Base-by-base conservation (phyloP, 2,888 invertebrate species). In the Cheilosia grossa region DNA sequence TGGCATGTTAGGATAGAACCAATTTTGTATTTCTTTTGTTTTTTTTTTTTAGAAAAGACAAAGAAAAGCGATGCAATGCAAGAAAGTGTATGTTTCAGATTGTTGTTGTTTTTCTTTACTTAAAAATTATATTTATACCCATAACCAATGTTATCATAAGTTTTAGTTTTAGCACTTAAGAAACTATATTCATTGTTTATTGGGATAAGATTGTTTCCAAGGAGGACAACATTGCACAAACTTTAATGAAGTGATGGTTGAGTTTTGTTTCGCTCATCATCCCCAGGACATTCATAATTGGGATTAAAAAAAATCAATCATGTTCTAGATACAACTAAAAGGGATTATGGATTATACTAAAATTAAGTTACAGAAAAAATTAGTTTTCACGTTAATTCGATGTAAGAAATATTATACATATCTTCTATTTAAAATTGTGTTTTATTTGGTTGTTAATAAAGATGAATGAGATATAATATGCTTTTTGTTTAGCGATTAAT, bases 51-150 rank as follows among this genome's bases (percentile, higher is more conserved):
- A 51, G 15, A 56, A 59, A 24, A 47, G 59, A 67, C 58, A 85
- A 61, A 72, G 40, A 61, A 67, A 86, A 81, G 81, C 77, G 42
- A 86, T 81, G 77, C 75, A 81, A 81, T 80, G 85, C 33, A 77
- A 75, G 44, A 44, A 49, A 59, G 73, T 72, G 44, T 66, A 51
- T 30, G 17, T n/a, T n/a, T 42, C 0, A 4, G n/a, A 15, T 42
- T 79, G 47, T 72, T 79, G 47, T 72, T 49, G 30, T 42, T 53
- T 47, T 2, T 21, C 17, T 42, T 49, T 33, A 61, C 27, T 67
- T 56, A 51, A 64, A 21, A 70, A 70, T 47, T 51, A 56, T 33
- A 58, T 73, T 56, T 56, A 67, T 69, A 37, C 82, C 82, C 82
- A 63, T 69, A 74, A 82, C 82, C 82, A 74, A 67, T 74, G 66